Evolutionary conservation across 2,888 invertebrate genomes (phyloP).

Genomic region (Drosophila phalerata): DNA sequence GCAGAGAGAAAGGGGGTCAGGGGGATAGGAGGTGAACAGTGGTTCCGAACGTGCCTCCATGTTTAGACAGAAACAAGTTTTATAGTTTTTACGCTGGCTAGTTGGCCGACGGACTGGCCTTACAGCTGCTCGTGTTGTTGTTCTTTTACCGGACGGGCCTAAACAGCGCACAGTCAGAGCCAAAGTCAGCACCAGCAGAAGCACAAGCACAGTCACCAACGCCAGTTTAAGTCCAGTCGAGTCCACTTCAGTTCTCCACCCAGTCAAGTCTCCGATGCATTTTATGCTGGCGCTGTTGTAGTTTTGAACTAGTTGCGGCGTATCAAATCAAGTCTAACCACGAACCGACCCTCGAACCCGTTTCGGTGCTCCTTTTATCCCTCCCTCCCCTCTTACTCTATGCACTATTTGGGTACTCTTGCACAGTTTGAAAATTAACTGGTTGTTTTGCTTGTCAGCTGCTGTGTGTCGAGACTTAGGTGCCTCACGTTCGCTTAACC

Average conservation of each 20-base stretch:
- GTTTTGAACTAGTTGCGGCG: constrained; percentile 62
- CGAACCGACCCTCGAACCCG: constrained; percentile 42
- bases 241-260: constrained; percentile 13
- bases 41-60: constrained; percentile 57
- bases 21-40: constrained; percentile 15
- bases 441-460: constrained; percentile 64
- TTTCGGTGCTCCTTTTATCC: not conserved
- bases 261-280: constrained; percentile 43
- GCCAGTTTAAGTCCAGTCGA: constrained; percentile 15
- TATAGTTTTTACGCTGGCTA: constrained; percentile 52
- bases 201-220: constrained; percentile 6
- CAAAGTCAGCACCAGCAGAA: not conserved
- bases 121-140: constrained; percentile 47
- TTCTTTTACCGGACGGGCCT: constrained; percentile 52
- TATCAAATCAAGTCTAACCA: constrained; percentile 66
- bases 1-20: not conserved
- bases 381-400: constrained; percentile 7
- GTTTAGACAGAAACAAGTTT: constrained; percentile 63
- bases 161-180: constrained; percentile 30
- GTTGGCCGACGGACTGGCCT: constrained; percentile 36
- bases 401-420: constrained; percentile 59
- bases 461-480: constrained; percentile 35
- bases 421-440: constrained; percentile 77
- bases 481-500: constrained; percentile 21
- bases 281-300: constrained; percentile 27